These are phyloP conservation scores for Zophobas morio DNA, from an alignment of 1,140 invertebrate species.

Conservation along the genomic window DNA sequence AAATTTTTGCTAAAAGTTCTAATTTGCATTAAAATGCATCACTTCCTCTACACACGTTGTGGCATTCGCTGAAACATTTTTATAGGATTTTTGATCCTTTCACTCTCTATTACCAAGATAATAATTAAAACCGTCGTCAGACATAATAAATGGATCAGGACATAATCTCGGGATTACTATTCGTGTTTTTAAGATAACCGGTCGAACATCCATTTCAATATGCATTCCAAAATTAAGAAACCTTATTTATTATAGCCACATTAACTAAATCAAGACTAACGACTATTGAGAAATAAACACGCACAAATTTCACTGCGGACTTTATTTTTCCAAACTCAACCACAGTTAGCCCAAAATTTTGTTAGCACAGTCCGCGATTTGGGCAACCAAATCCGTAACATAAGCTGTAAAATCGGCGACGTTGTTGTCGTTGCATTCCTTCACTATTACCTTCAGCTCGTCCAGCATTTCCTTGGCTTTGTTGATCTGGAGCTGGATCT, in stretches of 20 bases:
- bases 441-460: conserved; percentile 4
- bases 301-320: neutral
- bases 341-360: conserved; percentile 2
- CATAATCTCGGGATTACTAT: neutral
- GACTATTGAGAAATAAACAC: neutral
- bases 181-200: neutral
- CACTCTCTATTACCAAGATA: neutral
- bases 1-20: no score
- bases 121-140: neutral
- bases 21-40: no score
- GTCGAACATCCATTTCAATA: neutral
- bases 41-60: no score
- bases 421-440: conserved; percentile 9
- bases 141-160: conserved; percentile 2
- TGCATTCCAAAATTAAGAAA: neutral
- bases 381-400: conserved; percentile 9
- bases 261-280: neutral
- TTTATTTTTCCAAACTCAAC: neutral
- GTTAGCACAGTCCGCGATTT: conserved; percentile 5
- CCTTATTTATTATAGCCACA: neutral
- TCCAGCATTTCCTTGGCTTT: neutral
- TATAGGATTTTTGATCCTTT: neutral
- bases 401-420: conserved; percentile 22
- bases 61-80: no score
- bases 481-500: neutral